Evolutionary conservation across 2,113 vertebrate genomes (phyloP).

Genomic region (Hepsetus odoe): DNA sequence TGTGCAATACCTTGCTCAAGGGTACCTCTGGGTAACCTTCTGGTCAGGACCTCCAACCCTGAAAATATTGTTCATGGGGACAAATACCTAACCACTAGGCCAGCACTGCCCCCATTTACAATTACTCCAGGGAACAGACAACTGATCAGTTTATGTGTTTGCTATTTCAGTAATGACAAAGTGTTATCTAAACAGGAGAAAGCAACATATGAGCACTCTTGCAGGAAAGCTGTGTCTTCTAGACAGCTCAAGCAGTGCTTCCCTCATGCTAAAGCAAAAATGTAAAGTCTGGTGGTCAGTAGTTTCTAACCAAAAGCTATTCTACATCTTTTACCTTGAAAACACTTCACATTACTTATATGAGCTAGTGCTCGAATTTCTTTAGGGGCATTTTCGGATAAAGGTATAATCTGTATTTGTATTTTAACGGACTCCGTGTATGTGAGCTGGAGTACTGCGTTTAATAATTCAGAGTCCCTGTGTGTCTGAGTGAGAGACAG

Average conservation of each 20-base stretch:
- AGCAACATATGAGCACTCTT: not conserved
- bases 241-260: not conserved
- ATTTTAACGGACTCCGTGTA: constrained; percentile 34
- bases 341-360: not conserved
- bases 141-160: constrained; percentile 9
- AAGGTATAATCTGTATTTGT: constrained; percentile 36
- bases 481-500: not conserved
- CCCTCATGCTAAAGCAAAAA: not conserved
- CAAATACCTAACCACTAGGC: no score
- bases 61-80: no score
- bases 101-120: no score
- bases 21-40: no score
- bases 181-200: not conserved
- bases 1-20: no score
- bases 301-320: constrained; percentile 2
- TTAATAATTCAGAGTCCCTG: constrained; percentile 49
- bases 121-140: not conserved
- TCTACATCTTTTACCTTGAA: not conserved
- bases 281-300: not conserved
- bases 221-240: not conserved
- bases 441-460: constrained; percentile 21
- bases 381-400: constrained; percentile 18
- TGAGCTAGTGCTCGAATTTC: not conserved
- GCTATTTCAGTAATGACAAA: constrained; percentile 9
- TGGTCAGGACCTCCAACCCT: no score